phyloP scores from a whole-genome alignment of 2,888 invertebrate genomes.

The Drosophila limbata region DNA sequence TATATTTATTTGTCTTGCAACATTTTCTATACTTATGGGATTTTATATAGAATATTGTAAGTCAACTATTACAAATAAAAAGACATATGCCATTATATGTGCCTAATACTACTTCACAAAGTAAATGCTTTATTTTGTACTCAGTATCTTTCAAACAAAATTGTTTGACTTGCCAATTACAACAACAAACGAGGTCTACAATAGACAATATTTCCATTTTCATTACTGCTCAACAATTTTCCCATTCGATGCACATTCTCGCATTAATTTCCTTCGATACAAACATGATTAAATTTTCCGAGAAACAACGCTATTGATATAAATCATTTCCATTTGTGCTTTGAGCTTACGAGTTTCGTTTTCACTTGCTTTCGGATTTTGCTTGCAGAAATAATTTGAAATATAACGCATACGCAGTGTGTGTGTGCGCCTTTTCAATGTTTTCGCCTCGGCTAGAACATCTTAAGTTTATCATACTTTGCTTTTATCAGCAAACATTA shows the following conservation, averaged over 20 bases:
- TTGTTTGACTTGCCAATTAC: neutral
- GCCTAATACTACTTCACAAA: no score
- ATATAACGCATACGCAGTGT: slow-evolving; percentile 56
- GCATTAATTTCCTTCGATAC: slow-evolving; percentile 14
- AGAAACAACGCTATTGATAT: slow-evolving; percentile 47
- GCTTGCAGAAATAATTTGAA: slow-evolving; percentile 20
- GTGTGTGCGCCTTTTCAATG: slow-evolving; percentile 21
- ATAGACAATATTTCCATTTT: slow-evolving; percentile 28
- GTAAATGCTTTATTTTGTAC: neutral
- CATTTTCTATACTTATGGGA: slow-evolving; percentile 1
- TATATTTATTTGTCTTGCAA: slow-evolving; percentile 9
- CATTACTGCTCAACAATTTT: slow-evolving; percentile 47
- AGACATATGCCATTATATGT: neutral
- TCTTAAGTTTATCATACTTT: slow-evolving; percentile 45
- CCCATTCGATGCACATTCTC: slow-evolving; percentile 17
- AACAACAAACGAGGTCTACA: slow-evolving; percentile 34
- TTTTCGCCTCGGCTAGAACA: slow-evolving; percentile 16
- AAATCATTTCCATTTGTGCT: slow-evolving; percentile 43
- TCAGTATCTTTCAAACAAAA: neutral
- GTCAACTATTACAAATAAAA: neutral
- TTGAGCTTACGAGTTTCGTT: neutral
- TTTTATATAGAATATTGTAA: neutral
- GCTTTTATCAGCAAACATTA: slow-evolving; percentile 53
- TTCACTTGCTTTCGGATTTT: neutral
- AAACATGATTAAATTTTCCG: slow-evolving; percentile 64